Percentiles rank a stretch among this genome's conserved stretches.
Conservation (phyloP, 2,888 invertebrate genomes). For the Zygothrica quintamaculata region DNA sequence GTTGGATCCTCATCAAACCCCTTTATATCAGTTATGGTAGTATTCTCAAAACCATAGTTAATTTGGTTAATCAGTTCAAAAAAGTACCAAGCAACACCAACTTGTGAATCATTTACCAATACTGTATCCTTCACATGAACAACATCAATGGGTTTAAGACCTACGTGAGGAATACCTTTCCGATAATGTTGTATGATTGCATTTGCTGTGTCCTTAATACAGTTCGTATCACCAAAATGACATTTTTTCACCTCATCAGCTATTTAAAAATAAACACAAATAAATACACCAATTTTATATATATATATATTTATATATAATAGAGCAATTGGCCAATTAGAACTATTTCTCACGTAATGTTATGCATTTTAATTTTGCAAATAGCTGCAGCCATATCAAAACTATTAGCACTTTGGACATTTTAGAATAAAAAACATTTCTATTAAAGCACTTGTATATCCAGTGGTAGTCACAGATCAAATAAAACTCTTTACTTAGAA, state of each 20-base stretch:
- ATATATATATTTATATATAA: too few species aligned
- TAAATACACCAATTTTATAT: not conserved
- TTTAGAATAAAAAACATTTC: not conserved
- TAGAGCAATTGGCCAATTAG: too few species aligned
- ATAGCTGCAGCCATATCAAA: slow-evolving; percentile 31
- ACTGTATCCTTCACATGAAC: slow-evolving; percentile 47
- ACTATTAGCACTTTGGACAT: slow-evolving; percentile 37
- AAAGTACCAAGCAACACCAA: slow-evolving; percentile 51
- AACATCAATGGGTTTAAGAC: slow-evolving; percentile 68
- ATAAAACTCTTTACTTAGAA: slow-evolving; percentile 17
- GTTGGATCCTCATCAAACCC: slow-evolving; percentile 65
- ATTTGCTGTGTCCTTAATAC: slow-evolving; percentile 66
- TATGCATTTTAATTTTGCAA: slow-evolving; percentile 21
- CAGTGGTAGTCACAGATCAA: slow-evolving; percentile 10
- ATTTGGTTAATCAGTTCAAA: slow-evolving; percentile 61
- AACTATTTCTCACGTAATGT: slow-evolving; percentile 45
- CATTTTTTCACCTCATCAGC: slow-evolving; percentile 55
- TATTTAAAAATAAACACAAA: slow-evolving; percentile 9
- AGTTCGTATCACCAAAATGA: slow-evolving; percentile 65
- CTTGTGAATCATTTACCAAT: slow-evolving; percentile 45
- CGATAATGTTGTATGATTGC: slow-evolving; percentile 62
- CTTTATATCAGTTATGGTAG: slow-evolving; percentile 58
- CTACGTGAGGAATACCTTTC: slow-evolving; percentile 70
- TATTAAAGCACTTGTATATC: slow-evolving; percentile 35
- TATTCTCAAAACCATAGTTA: slow-evolving; percentile 68